These are phyloP conservation scores for Diorhabda sublineata DNA, from an alignment of 1,140 invertebrate genomes.

Conservation along the genomic window DNA sequence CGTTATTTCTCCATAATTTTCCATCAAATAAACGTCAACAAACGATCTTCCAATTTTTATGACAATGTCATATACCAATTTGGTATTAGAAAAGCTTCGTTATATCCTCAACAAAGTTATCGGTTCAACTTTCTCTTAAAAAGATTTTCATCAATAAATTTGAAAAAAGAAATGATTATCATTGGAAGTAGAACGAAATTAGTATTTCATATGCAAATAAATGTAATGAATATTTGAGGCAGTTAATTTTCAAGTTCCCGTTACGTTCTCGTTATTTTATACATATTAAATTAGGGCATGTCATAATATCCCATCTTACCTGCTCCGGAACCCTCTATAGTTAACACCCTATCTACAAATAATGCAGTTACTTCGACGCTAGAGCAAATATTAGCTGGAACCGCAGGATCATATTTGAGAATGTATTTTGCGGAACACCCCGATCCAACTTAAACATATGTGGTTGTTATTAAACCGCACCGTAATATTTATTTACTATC, in stretches of 20 bases:
- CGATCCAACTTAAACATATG: constrained; percentile 2
- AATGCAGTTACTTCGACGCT: background rate
- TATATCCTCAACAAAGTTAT: too few species aligned
- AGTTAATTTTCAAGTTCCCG: background rate
- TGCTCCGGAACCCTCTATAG: background rate
- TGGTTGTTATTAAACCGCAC: background rate
- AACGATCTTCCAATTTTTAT: too few species aligned
- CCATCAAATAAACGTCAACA: too few species aligned
- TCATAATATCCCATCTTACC: background rate
- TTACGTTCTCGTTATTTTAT: background rate
- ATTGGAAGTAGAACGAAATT: too few species aligned
- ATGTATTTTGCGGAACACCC: background rate
- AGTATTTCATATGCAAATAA: too few species aligned
- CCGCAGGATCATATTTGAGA: background rate
- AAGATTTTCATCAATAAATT: too few species aligned
- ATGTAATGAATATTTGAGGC: too few species aligned
- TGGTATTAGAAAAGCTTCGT: too few species aligned
- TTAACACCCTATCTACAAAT: background rate
- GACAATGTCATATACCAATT: too few species aligned
- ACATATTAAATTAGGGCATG: background rate
- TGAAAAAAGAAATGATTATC: too few species aligned
- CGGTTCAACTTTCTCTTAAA: too few species aligned
- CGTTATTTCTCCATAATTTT: too few species aligned
- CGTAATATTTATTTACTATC: constrained; percentile 3
- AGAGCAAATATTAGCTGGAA: constrained; percentile 2